Base-by-base conservation (phyloP, 1,140 invertebrate species). In the Gryllus bimaculatus region DNA sequence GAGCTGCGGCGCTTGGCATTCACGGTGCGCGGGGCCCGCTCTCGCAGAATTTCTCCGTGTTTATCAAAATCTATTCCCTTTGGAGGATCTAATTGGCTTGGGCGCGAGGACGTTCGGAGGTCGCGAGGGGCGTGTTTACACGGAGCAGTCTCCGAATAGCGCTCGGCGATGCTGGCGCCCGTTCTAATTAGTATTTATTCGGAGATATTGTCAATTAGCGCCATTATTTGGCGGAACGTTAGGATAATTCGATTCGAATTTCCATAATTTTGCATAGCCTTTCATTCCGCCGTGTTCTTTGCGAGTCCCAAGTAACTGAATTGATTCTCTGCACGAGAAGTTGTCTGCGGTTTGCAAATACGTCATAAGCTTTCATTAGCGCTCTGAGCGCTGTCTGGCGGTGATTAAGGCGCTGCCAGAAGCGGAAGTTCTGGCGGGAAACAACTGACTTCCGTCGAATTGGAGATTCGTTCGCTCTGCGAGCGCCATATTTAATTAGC, bases 301-400 rank as follows among this genome's bases (percentile, higher is more conserved):
- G 26, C n/a, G 12, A 39, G 26, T 39, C 15, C 47, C 47, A 77
- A 8, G 48, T 48, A 77, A 77, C 48, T 77, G 48, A 77, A 77
- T 77, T 77, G 76, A 77, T 8, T 77, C 76, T 77, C n/a, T 7
- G 48, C 15, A 54, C 13, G 76, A 77, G 76, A 49, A 77, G 76
- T 77, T 77, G 10, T 49, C 47, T 77, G 48, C 18, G 76, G 76
- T 77, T 77, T 77, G 76, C 48, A 77, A 77, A 77, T 77, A 77
- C 76, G 48, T 54, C 48, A 77, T 48, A 77, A 77, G 48, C 76
- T 20, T 47, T 77, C 76, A 77, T 77, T 77, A 77, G 0, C 47
- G 54, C 7, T 13, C 54, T 13, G 10, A 13, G 54, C 54, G 10
- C 18, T 66, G 54, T 18, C 54, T 66, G 54, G 18, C 10, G 54